phyloP scores from a whole-genome alignment of 2,113 vertebrate species.

The Coptodon rendalli region DNA sequence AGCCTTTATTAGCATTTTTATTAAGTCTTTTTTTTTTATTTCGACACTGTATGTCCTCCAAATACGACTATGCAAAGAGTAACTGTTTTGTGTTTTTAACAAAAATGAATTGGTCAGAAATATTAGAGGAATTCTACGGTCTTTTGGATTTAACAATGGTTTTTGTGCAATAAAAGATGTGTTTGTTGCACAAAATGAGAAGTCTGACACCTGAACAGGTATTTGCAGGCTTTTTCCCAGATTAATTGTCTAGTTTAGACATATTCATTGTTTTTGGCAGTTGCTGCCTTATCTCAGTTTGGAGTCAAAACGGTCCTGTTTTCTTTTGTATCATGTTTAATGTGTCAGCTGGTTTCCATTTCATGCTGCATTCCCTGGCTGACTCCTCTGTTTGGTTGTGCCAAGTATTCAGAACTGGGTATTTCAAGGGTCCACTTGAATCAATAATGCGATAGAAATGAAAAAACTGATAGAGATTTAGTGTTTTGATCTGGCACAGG shows the following conservation, averaged over 20 bases:
- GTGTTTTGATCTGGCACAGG: neutral
- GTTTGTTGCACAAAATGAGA: neutral
- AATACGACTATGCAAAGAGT: neutral
- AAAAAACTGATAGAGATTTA: fast-evolving
- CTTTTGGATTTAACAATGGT: fast-evolving
- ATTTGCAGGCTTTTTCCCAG: neutral
- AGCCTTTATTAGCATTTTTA: neutral
- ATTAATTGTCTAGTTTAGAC: neutral
- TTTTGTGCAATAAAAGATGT: neutral
- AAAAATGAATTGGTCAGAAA: neutral
- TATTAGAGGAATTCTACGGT: neutral
- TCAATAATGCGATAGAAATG: neutral
- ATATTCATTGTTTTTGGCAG: neutral
- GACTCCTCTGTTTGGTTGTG: neutral
- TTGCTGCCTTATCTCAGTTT: neutral
- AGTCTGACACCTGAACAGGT: neutral
- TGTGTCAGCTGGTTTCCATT: neutral
- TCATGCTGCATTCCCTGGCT: neutral
- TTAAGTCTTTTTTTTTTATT: fast-evolving
- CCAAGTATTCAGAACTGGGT: neutral
- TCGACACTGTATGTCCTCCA: fast-evolving
- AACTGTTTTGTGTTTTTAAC: neutral
- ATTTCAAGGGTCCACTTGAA: neutral
- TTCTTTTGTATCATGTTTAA: neutral
- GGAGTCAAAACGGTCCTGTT: neutral